Evolutionary conservation across 2,797 vertebrate genomes (phyloP).

Genomic region (Microctenopoma stevenorrisi): DNA sequence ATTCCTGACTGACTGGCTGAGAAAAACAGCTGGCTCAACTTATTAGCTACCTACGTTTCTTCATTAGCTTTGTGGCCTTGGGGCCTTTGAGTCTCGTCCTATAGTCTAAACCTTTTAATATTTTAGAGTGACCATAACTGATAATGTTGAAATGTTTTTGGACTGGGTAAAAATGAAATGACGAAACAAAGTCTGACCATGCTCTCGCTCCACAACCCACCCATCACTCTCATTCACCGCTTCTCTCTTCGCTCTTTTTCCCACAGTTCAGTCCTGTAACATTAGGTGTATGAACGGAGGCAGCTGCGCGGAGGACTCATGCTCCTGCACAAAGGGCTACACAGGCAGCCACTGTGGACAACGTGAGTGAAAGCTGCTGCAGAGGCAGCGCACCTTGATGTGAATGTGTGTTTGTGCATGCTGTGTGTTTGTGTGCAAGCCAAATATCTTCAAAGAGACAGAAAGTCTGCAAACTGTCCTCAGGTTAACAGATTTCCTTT

Average conservation of each 20-base stretch:
- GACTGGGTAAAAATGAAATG: not conserved
- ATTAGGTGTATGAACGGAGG: slow-evolving; percentile 93
- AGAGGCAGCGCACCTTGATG: slow-evolving; percentile 17
- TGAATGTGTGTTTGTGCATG: slow-evolving; percentile 3
- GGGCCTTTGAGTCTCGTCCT: slow-evolving; percentile 39
- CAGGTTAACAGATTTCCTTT: too few species aligned
- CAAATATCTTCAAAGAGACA: not conserved
- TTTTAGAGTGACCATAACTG: slow-evolving; percentile 2
- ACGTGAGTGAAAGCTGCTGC: slow-evolving; percentile 82
- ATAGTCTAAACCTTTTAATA: slow-evolving; percentile 38
- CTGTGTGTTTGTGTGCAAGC: not conserved
- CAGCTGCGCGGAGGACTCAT: slow-evolving; percentile 88
- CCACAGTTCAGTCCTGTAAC: slow-evolving; percentile 87
- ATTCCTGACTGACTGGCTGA: slow-evolving; percentile 67
- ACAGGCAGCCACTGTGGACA: slow-evolving; percentile 91
- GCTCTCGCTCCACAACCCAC: not conserved
- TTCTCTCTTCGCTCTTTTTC: slow-evolving; percentile 4
- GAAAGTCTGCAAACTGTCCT: not conserved
- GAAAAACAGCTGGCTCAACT: slow-evolving; percentile 64
- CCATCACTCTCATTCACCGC: not conserved
- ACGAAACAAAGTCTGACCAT: too few species aligned
- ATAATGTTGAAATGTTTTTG: slow-evolving; percentile 3
- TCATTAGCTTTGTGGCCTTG: slow-evolving; percentile 57
- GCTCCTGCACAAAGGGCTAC: slow-evolving; percentile 90
- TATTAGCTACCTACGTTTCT: slow-evolving; percentile 45